Conservation (phyloP, 2,888 invertebrate species). For the Steinernema hermaphroditum region DNA sequence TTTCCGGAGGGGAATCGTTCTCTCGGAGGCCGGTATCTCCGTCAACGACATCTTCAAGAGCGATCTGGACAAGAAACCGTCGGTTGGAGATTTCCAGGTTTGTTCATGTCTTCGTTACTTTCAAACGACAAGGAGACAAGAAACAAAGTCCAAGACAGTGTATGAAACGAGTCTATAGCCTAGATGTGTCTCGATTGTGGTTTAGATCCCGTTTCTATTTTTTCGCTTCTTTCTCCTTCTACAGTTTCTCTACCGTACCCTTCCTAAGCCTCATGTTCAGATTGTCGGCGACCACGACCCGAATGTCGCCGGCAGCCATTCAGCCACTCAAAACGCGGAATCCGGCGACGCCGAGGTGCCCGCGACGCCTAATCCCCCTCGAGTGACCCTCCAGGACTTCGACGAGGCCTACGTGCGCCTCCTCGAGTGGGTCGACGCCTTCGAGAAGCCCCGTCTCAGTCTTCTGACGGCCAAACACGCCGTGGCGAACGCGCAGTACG, state of each 20-base stretch:
- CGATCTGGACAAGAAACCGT: conserved; percentile 14
- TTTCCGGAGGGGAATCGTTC: conserved; percentile 39
- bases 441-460: conserved; percentile 72
- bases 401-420: conserved; percentile 75
- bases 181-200: too few species aligned
- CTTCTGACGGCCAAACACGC: conserved; percentile 78
- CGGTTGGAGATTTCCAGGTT: conserved; percentile 26
- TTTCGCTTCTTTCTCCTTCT: neutral
- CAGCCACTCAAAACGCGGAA: neutral
- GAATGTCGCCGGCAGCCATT: neutral
- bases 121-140: too few species aligned
- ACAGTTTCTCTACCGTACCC: neutral
- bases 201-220: neutral
- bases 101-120: neutral
- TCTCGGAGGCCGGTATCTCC: conserved; percentile 26
- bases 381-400: conserved; percentile 69
- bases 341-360: conserved; percentile 10
- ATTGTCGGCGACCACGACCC: conserved; percentile 4
- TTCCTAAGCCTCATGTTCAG: neutral
- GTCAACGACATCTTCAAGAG: neutral
- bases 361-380: neutral
- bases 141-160: too few species aligned
- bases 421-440: conserved; percentile 80
- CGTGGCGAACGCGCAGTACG: conserved; percentile 78
- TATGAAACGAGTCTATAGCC: too few species aligned